Evolutionary conservation across 2,113 vertebrate species (phyloP), one percentile per base, ranked within the genome.

Genomic region (Hystrix cristata): DNA sequence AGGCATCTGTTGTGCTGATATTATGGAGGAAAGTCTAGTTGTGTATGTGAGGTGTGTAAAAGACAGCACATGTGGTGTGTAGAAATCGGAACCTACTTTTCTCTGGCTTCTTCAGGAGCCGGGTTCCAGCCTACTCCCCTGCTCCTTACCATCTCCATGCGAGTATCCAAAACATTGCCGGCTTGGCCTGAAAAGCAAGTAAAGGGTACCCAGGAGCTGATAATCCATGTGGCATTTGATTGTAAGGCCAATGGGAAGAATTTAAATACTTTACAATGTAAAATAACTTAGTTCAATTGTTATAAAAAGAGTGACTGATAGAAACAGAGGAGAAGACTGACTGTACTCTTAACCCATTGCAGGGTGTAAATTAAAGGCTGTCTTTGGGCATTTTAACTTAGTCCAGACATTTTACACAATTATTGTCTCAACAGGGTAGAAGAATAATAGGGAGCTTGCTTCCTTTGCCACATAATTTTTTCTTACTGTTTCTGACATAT

Each of bases 281-380:
- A 96, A 94, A 94, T 91, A 96, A 79, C 78, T 93, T 90, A 95
- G 67, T 96, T 93, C 79, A 96, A 79, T 95, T 95, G 85, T 90
- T 46, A 60, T 76, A 93, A 65, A 15, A 69, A 97, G 90, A n/a
- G 57, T 94, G 51, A 92, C 81, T 89, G 76, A 91, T 89, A 57
- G 85, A 84, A 97, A 81, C 10, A 93, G 87, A 90, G 0, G n/a
- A 94, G 96, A 93, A 90, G 78, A 91, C 78, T 90, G 95, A 67
- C 87, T 96, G 87, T 87, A 92, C 96, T 95, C 84, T 89, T 96
- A 96, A 95, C 89, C 90, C 87, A 74, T 96, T 84, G 25, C 55
- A 95, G 65, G 86, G 38, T 76, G 48, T 93, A 94, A 95, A 93
- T 92, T 60, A 96, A 87, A 97, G 87, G 87, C 60, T 95, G 69